phyloP scores from a whole-genome alignment of 2,888 invertebrate species.

The Ormyrus nitidulus region DNA sequence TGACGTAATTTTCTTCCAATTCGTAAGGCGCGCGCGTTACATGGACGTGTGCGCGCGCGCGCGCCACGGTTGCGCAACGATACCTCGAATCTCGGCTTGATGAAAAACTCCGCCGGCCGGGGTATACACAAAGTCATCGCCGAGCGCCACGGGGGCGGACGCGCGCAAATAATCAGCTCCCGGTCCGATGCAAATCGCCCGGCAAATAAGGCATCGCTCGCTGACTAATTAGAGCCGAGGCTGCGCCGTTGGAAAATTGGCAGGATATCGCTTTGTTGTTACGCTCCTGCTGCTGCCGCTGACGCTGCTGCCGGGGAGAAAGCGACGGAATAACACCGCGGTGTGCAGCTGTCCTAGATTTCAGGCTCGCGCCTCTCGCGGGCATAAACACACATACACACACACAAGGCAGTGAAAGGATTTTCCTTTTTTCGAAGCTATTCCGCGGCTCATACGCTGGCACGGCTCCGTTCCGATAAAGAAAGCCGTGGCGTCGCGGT shows the following conservation, averaged over 20 bases:
- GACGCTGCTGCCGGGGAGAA: neutral
- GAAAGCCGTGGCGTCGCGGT: neutral
- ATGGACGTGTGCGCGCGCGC: no score
- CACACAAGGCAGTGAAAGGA: constrained; percentile 55
- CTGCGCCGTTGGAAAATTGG: no score
- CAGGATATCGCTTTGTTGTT: no score
- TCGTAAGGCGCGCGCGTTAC: neutral
- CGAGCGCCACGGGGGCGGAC: neutral
- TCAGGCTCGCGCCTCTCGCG: constrained; percentile 8
- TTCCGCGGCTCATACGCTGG: neutral
- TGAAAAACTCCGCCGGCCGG: no score
- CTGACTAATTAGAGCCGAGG: no score
- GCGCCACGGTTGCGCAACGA: no score
- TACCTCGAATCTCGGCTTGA: no score
- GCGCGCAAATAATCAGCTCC: neutral
- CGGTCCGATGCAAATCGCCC: no score
- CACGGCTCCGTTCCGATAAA: neutral
- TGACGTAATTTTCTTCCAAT: constrained; percentile 14
- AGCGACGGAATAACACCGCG: constrained; percentile 16
- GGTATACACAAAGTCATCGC: no score
- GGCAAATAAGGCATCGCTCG: no score
- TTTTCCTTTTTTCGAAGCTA: constrained; percentile 48
- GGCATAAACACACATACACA: no score
- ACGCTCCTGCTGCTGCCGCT: no score
- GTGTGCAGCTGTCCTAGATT: constrained; percentile 51